A percentile compares a stretch with the other conserved stretches of the same genome.
These are phyloP conservation scores for Mormyrus proboscirostris DNA, from an alignment of 2,797 vertebrate species.

Conservation along the genomic window DNA sequence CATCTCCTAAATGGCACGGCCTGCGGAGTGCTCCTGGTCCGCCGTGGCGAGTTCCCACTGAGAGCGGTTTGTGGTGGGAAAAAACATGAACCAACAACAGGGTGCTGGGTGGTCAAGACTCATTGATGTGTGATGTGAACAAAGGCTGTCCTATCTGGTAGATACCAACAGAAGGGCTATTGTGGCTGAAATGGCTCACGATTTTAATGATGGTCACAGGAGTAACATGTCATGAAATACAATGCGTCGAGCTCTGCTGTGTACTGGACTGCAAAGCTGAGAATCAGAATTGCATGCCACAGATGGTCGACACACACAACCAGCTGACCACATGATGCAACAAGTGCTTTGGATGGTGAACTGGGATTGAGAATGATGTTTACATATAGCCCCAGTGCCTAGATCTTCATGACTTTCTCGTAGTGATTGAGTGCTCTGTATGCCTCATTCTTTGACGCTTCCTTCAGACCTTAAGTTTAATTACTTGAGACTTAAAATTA, in stretches of 20 bases:
- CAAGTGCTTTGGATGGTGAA: not conserved
- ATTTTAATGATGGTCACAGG: not conserved
- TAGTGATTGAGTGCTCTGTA: not conserved
- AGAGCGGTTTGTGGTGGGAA: not conserved
- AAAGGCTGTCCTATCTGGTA: not conserved
- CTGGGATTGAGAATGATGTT: not conserved
- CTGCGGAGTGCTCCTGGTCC: not conserved
- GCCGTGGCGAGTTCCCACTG: not conserved
- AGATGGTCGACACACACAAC: not conserved
- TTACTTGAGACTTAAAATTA: not conserved
- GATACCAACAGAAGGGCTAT: not conserved
- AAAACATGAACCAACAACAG: not conserved
- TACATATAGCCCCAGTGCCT: not conserved
- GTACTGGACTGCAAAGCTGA: not conserved
- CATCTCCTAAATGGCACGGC: not conserved
- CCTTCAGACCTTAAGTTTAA: not conserved
- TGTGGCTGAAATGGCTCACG: not conserved
- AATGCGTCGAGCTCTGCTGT: not conserved
- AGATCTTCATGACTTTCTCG: not conserved
- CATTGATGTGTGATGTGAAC: not conserved
- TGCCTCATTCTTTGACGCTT: not conserved
- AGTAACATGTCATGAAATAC: not conserved
- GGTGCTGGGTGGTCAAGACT: not conserved
- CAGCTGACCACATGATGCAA: not conserved
- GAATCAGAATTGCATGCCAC: not conserved